These are phyloP conservation scores for Trachelus iudaicus DNA, from an alignment of 2,888 invertebrate species.

Conservation along the genomic window DNA sequence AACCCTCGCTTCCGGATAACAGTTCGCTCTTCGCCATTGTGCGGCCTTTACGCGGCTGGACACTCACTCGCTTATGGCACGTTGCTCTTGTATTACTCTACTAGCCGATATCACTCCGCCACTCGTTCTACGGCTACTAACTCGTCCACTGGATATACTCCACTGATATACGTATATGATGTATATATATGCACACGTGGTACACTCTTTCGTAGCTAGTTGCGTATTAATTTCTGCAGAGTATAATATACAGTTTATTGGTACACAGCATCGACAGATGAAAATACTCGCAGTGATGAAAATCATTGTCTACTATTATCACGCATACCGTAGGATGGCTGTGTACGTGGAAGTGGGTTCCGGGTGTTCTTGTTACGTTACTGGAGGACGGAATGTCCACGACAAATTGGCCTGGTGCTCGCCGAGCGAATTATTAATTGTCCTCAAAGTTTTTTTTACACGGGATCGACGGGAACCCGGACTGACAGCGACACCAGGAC, in stretches of 20 bases:
- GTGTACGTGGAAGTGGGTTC: neutral
- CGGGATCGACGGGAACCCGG: slow-evolving; percentile 3
- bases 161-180: neutral
- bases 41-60: slow-evolving; percentile 35
- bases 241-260: neutral
- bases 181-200: neutral
- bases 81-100: slow-evolving; percentile 18
- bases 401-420: slow-evolving; percentile 59
- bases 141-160: slow-evolving; percentile 10
- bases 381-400: slow-evolving; percentile 46
- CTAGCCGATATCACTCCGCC: slow-evolving; percentile 14
- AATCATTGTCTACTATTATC: neutral
- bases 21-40: slow-evolving; percentile 35
- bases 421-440: slow-evolving; percentile 62
- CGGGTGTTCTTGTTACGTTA: neutral
- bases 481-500: neutral
- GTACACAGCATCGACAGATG: neutral
- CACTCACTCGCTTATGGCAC: slow-evolving; percentile 26
- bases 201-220: neutral
- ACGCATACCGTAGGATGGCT: neutral
- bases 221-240: neutral
- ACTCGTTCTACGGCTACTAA: slow-evolving; percentile 2
- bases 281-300: neutral
- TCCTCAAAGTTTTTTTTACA: slow-evolving; percentile 26
- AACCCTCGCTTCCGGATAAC: slow-evolving; percentile 22